Conservation (phyloP, 2,888 invertebrate genomes). For the Latrodectus hesperus region DNA sequence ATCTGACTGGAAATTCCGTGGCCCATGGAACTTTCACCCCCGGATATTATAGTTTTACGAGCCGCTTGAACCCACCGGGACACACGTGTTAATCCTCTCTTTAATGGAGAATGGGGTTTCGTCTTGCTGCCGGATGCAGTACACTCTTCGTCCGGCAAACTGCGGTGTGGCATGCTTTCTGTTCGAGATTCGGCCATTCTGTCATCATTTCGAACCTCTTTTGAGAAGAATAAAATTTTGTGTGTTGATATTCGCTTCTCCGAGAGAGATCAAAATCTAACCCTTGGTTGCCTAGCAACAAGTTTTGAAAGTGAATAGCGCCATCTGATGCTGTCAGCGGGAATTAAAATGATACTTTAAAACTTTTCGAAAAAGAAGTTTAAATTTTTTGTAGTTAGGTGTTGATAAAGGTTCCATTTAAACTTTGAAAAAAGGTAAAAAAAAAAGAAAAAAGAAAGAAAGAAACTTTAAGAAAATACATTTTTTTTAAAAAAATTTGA, state of each 20-base stretch:
- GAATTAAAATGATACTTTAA: neutral
- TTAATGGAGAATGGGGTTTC: conserved; percentile 41
- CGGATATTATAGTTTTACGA: conserved; percentile 6
- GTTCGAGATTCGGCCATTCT: conserved; percentile 36
- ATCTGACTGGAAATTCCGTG: neutral
- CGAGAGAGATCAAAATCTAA: neutral
- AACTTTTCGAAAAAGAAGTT: no score
- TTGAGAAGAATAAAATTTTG: neutral
- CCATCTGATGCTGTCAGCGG: neutral
- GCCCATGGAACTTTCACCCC: conserved; percentile 28
- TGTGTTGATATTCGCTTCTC: neutral
- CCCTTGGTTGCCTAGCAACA: neutral
- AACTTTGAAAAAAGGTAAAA: no score
- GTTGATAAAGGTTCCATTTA: no score
- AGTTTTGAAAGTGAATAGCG: neutral
- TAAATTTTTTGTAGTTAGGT: no score
- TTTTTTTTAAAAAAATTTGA: no score
- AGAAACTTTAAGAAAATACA: no score
- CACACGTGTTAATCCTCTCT: conserved; percentile 42
- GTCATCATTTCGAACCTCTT: conserved; percentile 5
- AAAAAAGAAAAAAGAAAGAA: no score
- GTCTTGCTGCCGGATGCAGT: neutral
- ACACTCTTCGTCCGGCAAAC: conserved; percentile 15
- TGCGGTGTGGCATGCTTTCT: neutral
- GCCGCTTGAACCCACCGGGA: conserved; percentile 46